A percentile compares a stretch with the other conserved stretches of the same genome.
These are phyloP conservation scores for Trachelus iudaicus DNA, from an alignment of 2,888 invertebrate species.

Conservation along the genomic window DNA sequence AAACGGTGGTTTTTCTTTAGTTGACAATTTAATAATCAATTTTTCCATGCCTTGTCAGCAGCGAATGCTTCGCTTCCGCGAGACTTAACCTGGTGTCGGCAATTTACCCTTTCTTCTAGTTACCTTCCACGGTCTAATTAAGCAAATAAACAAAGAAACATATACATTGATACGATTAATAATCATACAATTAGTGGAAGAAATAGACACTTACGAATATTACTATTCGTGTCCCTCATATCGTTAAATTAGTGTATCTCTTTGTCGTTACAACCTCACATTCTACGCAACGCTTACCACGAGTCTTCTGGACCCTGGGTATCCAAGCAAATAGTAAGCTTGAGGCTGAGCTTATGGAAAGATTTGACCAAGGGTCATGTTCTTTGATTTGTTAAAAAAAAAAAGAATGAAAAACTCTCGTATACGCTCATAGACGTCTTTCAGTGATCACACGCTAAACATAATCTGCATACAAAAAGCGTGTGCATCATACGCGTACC, in stretches of 20 bases:
- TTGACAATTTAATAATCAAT: background rate
- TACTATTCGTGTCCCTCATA: background rate
- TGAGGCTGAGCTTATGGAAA: slow-evolving; percentile 18
- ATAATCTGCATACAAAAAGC: background rate
- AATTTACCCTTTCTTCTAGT: slow-evolving; percentile 14
- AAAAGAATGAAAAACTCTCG: background rate
- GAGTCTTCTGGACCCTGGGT: slow-evolving; percentile 1
- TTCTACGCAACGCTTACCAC: slow-evolving; percentile 4
- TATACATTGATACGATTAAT: background rate
- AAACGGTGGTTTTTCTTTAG: background rate
- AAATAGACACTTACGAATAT: background rate
- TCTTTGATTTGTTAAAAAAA: background rate
- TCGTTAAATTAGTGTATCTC: background rate
- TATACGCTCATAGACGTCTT: background rate
- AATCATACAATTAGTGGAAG: background rate
- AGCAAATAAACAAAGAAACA: background rate
- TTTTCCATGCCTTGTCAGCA: background rate
- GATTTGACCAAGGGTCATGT: slow-evolving; percentile 4
- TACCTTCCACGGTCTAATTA: background rate
- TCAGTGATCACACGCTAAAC: background rate
- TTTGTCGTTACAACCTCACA: slow-evolving; percentile 5
- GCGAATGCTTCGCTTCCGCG: background rate
- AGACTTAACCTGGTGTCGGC: slow-evolving; percentile 36
- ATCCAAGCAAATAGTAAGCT: slow-evolving; percentile 14
- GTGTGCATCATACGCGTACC: background rate